These are phyloP conservation scores for Tetraodon nigroviridis DNA, from an alignment of 2,113 vertebrate genomes.

Conservation along the genomic window DNA sequence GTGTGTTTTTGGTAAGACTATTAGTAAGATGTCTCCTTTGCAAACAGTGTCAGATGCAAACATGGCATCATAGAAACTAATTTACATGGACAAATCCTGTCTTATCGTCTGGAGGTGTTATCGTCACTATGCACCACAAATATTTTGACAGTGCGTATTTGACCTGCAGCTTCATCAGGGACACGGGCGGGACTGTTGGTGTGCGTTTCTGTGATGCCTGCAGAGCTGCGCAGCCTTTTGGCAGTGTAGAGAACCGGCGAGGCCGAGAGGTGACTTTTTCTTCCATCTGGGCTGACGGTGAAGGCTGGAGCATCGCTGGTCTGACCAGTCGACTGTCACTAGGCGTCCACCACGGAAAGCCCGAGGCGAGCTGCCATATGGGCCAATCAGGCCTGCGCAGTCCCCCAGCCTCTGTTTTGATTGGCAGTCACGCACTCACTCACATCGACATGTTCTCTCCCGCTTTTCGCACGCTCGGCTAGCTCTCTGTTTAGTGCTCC, in stretches of 20 bases:
- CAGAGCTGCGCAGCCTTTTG: slow-evolving; percentile 42
- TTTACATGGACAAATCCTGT: slow-evolving; percentile 7
- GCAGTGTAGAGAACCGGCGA: slow-evolving; percentile 43
- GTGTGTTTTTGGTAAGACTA: neutral
- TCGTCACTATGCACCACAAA: slow-evolving; percentile 19
- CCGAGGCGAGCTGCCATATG: slow-evolving; percentile 56
- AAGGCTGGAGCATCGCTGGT: slow-evolving; percentile 57
- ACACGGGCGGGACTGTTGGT: slow-evolving; percentile 16
- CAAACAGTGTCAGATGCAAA: slow-evolving; percentile 17
- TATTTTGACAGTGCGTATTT: slow-evolving; percentile 24
- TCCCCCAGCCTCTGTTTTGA: slow-evolving; percentile 33
- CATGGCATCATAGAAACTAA: slow-evolving; percentile 4
- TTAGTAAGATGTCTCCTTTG: slow-evolving; percentile 14
- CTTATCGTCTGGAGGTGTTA: slow-evolving; percentile 1
- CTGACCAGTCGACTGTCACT: slow-evolving; percentile 55
- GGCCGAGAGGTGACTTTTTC: slow-evolving; percentile 47
- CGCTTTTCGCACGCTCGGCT: slow-evolving; percentile 33
- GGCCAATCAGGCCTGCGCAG: slow-evolving; percentile 29
- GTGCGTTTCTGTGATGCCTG: slow-evolving; percentile 28
- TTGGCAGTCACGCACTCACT: slow-evolving; percentile 39
- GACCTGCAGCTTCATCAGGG: slow-evolving; percentile 30
- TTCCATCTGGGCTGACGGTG: slow-evolving; percentile 64
- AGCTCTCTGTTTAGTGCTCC: slow-evolving; percentile 50
- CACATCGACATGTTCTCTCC: slow-evolving; percentile 15
- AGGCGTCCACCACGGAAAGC: slow-evolving; percentile 45